A percentile compares a stretch with the other conserved stretches of the same genome.
Conservation (phyloP, 2,113 vertebrate genomes). For the Tetrax tetrax region DNA sequence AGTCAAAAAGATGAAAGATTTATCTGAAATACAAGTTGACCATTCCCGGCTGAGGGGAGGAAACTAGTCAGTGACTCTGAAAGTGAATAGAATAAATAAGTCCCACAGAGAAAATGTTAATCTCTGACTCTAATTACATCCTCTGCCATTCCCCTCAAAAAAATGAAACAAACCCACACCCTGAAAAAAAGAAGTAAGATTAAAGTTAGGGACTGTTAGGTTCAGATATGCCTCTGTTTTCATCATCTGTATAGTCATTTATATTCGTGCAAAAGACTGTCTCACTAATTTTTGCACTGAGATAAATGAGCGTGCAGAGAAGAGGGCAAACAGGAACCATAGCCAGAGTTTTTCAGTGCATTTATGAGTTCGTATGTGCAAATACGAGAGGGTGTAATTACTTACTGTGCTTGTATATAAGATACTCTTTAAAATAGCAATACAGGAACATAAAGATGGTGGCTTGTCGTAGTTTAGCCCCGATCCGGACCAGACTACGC, state of each 20-base stretch:
- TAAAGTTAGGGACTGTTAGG: neutral
- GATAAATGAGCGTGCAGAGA: neutral
- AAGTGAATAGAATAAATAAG: neutral
- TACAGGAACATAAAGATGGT: neutral
- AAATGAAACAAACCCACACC: neutral
- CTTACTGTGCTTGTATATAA: neutral
- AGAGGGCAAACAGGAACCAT: neutral
- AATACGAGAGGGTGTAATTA: neutral
- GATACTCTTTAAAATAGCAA: neutral
- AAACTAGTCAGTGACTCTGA: neutral
- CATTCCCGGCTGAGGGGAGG: neutral
- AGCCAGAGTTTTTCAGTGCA: neutral
- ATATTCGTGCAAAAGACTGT: neutral
- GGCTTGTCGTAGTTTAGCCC: too few relatives aligned
- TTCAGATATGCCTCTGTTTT: neutral
- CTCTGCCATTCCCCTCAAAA: neutral
- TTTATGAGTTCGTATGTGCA: neutral
- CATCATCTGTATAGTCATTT: neutral
- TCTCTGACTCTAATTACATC: neutral
- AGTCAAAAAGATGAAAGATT: slow-evolving; percentile 16
- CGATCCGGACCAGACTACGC: too few relatives aligned
- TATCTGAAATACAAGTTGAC: slow-evolving; percentile 20
- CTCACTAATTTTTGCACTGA: neutral
- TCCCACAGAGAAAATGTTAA: neutral
- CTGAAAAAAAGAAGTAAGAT: neutral